Conservation (phyloP, 2,888 invertebrate genomes). For the Agonopterix subpropinquella region DNA sequence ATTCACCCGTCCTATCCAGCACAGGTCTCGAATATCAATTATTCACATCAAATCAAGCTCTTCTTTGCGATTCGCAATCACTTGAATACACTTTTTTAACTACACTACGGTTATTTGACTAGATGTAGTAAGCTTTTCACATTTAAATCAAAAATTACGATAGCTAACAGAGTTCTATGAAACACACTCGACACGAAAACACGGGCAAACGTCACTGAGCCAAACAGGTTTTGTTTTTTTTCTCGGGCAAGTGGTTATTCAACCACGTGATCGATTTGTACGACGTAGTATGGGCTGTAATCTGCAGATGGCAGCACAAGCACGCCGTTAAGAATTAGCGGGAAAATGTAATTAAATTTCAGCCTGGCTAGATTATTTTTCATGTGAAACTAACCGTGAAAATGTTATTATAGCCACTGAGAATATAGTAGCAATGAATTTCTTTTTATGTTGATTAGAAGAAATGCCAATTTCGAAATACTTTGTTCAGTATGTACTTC, state of each 20-base stretch:
- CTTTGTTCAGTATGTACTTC: neutral
- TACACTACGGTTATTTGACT: too few relatives aligned
- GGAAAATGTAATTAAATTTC: slow-evolving; percentile 29
- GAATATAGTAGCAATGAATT: slow-evolving; percentile 34
- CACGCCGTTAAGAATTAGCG: slow-evolving; percentile 9
- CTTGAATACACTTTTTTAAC: too few relatives aligned
- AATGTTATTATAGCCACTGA: slow-evolving; percentile 39
- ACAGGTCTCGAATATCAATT: slow-evolving; percentile 14
- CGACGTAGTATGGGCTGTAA: slow-evolving; percentile 22
- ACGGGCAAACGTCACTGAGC: slow-evolving; percentile 53
- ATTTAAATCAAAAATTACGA: neutral
- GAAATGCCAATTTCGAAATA: slow-evolving; percentile 1
- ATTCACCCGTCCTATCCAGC: slow-evolving; percentile 21
- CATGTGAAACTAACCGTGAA: slow-evolving; percentile 46
- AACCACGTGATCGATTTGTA: slow-evolving; percentile 50
- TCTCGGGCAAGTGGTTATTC: slow-evolving; percentile 22
- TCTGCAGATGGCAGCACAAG: slow-evolving; percentile 41
- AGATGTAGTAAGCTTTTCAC: neutral
- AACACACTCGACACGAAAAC: slow-evolving; percentile 57
- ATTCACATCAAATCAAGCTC: slow-evolving; percentile 1
- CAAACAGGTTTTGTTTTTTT: slow-evolving; percentile 63
- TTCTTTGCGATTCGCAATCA: too few relatives aligned
- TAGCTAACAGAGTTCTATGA: neutral
- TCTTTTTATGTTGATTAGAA: slow-evolving; percentile 50
- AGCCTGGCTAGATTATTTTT: slow-evolving; percentile 19